Base-by-base conservation (phyloP, 2,113 vertebrate species). In the Thamnophis sirtalis region DNA sequence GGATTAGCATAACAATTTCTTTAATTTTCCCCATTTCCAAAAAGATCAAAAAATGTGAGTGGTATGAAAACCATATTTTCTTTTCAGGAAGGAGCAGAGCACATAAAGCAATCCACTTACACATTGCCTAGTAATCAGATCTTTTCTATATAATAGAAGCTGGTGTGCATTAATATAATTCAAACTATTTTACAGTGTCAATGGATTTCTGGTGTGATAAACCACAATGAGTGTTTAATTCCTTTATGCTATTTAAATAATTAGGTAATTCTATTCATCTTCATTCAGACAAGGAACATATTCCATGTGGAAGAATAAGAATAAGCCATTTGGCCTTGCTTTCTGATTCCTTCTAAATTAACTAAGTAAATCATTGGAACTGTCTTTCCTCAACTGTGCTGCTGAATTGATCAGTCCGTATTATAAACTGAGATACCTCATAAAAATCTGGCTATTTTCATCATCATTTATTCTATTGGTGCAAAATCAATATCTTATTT, bases 1-100 rank as follows among this genome's bases (percentile, higher is more conserved):
- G 26, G 38, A 33, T 91, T 87, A 92, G 51, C 53, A 54, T 80
- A 80, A 43, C 33, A 80, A 43, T 43, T 80, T 43, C 7, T 80
- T 80, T 43, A 7, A 92, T 96, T 84, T 94, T 93, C 94, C 91
- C 3, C 73, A 93, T 96, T 96, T 93, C 93, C 93, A 96, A 87
- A 92, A 91, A 90, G 53, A 95, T 94, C 86, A 84, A 90, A 92
- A 94, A 94, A 92, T 0, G 0, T 49, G 24, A 93, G 80, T 0
- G 0, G n/a, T 93, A 94, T 87, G 91, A 53, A 24, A 55, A 55
- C 15, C 13, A 55, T 50, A 93, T 94, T 1, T 89, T 92, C 88
- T 93, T 86, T 53, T 5, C 63, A 7, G 89, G 9, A 87, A 50
- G 88, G 22, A 88, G 48, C 87, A 28, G 91, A 86, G 94, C 89